Evolutionary conservation across 2,797 vertebrate species (phyloP), one percentile per base, ranked within the genome.

Genomic region (Rhincodon typus): DNA sequence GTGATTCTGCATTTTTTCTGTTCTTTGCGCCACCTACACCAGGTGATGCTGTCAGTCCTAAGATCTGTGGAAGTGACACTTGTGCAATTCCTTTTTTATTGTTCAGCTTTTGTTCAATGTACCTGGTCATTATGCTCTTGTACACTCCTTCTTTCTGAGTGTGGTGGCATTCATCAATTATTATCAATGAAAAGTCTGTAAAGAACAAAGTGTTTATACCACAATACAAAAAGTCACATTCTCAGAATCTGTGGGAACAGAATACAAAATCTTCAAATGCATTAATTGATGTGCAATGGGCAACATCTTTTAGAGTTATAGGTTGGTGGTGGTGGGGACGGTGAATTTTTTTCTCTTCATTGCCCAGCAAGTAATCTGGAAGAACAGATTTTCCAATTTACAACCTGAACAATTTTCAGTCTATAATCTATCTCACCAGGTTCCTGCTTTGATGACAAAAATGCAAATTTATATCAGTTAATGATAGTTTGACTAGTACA

Each of bases 101-200:
- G 96, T 96, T 98, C 96, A 97, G 97, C 96, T 99, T 99, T 96
- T 99, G 98, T 96, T 97, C 98, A 97, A 99, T 97, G 96, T 99
- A 99, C 86, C 98, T 98, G 96, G 98, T 98, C 99, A 99, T 99
- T 96, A 99, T 98, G 96, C 98, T 98, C 96, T 99, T 99, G 97
- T 99, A 99, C 77, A 99, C 98, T 0, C 13, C 98, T 95, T 98
- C 99, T 96, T 99, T 99, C 96, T 99, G 98, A 74, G 99, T 99
- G 97, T 99, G 99, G 97, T 99, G 99, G 96, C 99, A 99, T 97
- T 99, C 99, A 96, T 99, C 99, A 30, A 99, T 99, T 94, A 99
- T 97, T 34, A 99, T 97, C 96, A 99, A 98, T 0, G 98, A 98
- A 97, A 99, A 98, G 96, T 98, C 99, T 99, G 96, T 3, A 19